Percentiles rank a stretch among this genome's conserved stretches.
Conservation (phyloP, 2,113 vertebrate genomes). For the Onychorhynchus coronatus region DNA sequence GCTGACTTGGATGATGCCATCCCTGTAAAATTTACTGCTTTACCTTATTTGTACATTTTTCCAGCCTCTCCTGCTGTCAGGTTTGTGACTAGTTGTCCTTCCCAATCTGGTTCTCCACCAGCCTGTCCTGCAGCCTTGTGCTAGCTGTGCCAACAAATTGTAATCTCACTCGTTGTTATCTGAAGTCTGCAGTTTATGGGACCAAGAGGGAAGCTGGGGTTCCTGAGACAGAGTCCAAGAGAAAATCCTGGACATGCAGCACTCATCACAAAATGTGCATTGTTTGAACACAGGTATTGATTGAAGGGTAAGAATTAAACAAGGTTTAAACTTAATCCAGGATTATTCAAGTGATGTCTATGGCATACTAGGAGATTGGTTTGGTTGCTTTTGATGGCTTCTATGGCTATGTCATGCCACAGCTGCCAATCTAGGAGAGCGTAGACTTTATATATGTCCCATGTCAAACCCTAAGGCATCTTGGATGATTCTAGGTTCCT, state of each 20-base stretch:
- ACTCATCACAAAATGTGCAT: not conserved
- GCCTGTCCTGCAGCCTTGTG: not conserved
- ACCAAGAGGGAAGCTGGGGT: not conserved
- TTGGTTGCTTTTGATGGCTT: not conserved
- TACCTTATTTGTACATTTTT: not conserved
- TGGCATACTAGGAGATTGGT: not conserved
- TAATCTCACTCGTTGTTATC: accelerated
- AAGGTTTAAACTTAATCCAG: not conserved
- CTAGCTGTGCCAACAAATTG: not conserved
- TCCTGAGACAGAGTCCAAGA: not conserved
- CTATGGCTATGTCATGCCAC: not conserved
- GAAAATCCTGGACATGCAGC: not conserved
- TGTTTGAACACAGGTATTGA: not conserved
- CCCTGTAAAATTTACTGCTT: not conserved
- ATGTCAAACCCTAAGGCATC: not conserved
- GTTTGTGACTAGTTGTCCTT: not conserved
- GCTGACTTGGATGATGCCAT: not conserved
- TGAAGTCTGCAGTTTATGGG: not conserved
- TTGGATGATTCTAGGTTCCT: not conserved
- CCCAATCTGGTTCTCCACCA: not conserved
- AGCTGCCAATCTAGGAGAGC: not conserved
- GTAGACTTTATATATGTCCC: not conserved
- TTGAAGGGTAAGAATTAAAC: not conserved
- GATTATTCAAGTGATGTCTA: not conserved
- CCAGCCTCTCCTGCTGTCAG: not conserved